phyloP scores from a whole-genome alignment of 2,113 vertebrate species.

The Pseudonaja textilis region DNA sequence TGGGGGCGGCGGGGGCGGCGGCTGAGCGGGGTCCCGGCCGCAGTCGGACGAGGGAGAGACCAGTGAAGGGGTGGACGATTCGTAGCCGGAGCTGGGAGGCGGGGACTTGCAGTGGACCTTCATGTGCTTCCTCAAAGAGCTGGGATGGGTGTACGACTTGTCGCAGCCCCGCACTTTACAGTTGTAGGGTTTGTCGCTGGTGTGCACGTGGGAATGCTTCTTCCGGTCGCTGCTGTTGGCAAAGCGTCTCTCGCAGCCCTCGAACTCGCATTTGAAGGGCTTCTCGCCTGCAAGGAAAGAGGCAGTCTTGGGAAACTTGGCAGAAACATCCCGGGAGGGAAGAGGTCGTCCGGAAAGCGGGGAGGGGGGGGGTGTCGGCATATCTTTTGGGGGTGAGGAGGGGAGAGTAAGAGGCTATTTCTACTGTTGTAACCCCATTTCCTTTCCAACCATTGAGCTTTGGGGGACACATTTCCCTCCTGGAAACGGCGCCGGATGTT shows the following conservation, averaged over 20 bases:
- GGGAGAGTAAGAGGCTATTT: neutral
- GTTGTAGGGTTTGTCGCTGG: conserved; percentile 98
- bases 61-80: conserved; percentile 89
- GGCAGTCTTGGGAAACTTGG: neutral
- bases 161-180: conserved; percentile 98
- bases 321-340: neutral
- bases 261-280: conserved; percentile 97
- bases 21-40: conserved; percentile 78
- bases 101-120: conserved; percentile 98
- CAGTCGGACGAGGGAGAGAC: conserved; percentile 91
- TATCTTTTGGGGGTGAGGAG: too few species aligned
- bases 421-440: neutral
- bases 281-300: conserved; percentile 85
- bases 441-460: neutral
- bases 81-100: conserved; percentile 91
- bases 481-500: neutral
- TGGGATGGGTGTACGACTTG: conserved; percentile 98
- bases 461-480: neutral
- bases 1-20: conserved; percentile 66
- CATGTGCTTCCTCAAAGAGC: conserved; percentile 97
- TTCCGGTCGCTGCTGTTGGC: conserved; percentile 99
- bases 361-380: neutral
- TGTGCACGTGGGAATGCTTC: conserved; percentile 98
- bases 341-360: neutral
- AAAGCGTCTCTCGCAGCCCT: conserved; percentile 97